Evolutionary conservation across 1,140 invertebrate species (phyloP).

Genomic region (Trichoplusia ni): DNA sequence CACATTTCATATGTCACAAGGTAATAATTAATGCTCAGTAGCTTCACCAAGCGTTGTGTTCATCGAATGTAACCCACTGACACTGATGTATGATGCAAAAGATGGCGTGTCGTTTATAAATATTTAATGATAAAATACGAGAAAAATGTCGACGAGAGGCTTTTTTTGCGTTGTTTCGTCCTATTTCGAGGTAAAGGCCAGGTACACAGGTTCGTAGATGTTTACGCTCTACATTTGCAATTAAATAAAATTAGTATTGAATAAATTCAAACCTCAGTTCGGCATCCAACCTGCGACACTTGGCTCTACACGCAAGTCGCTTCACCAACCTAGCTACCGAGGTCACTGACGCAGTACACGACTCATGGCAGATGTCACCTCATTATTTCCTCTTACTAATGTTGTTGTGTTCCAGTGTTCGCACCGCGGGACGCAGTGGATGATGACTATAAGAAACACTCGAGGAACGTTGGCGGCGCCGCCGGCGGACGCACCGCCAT

Average conservation of each 20-base stretch:
- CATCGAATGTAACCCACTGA: neutral
- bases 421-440: slow-evolving; percentile 44
- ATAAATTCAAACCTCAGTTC: neutral
- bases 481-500: slow-evolving; percentile 57
- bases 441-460: slow-evolving; percentile 49
- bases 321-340: too few relatives aligned
- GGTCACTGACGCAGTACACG: too few relatives aligned
- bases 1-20: neutral
- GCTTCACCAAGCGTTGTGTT: neutral
- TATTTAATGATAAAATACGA: neutral
- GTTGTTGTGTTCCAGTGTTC: slow-evolving; percentile 21
- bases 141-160: neutral
- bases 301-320: too few relatives aligned
- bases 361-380: too few relatives aligned
- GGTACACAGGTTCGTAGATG: too few relatives aligned
- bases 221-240: too few relatives aligned
- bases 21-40: neutral
- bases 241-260: neutral
- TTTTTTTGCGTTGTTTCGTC: too few relatives aligned
- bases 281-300: too few relatives aligned
- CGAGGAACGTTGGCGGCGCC: slow-evolving; percentile 37
- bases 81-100: neutral
- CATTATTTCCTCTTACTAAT: too few relatives aligned
- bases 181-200: too few relatives aligned
- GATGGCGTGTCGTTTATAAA: neutral